Conservation (phyloP, 2,797 vertebrate genomes). For the Capromys pilorides region DNA sequence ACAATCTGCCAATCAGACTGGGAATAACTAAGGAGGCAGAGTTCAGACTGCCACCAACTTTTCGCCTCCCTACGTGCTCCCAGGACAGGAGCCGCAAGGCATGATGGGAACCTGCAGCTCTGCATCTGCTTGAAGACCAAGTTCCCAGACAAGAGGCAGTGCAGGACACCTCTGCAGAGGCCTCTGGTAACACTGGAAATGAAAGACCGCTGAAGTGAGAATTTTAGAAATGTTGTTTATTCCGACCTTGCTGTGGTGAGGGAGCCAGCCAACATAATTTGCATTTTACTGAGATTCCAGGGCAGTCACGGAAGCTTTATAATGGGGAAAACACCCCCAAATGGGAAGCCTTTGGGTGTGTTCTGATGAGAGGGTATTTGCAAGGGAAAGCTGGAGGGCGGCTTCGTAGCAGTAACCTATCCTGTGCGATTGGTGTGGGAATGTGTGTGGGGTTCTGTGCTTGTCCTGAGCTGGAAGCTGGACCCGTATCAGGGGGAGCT, state of each 20-base stretch:
- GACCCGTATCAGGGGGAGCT: not conserved
- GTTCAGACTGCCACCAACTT: not conserved
- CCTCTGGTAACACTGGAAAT: not conserved
- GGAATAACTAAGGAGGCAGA: not conserved
- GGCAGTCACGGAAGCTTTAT: not conserved
- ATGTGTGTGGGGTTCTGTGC: not conserved
- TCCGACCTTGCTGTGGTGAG: not conserved
- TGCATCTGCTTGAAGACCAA: not conserved
- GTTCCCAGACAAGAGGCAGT: too few species aligned
- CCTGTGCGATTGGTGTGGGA: not conserved
- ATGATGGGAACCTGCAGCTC: not conserved
- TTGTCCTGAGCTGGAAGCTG: constrained; percentile 17
- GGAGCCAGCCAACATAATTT: not conserved
- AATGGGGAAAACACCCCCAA: not conserved
- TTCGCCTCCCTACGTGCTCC: fast-evolving
- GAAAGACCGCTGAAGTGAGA: not conserved
- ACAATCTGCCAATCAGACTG: not conserved
- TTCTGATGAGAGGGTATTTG: not conserved
- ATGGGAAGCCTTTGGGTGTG: not conserved
- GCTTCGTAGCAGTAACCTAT: not conserved
- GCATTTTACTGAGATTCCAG: not conserved
- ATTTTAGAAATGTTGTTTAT: not conserved
- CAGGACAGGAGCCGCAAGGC: not conserved
- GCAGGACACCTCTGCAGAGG: not conserved
- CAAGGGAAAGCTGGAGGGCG: not conserved